These are phyloP conservation scores for Steinernema scapterisci DNA, from an alignment of 2,888 invertebrate genomes.

Conservation along the genomic window DNA sequence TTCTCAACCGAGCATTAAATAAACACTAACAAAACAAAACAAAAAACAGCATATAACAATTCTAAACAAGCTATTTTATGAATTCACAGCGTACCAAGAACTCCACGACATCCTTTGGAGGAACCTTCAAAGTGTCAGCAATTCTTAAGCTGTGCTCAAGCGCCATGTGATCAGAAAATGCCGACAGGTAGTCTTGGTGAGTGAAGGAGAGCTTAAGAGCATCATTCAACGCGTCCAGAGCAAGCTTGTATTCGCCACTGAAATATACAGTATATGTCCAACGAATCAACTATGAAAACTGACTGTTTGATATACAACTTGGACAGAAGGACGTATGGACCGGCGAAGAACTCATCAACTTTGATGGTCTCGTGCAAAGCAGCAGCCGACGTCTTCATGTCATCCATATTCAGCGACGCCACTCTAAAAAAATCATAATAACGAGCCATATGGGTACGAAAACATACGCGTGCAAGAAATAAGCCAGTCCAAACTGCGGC, in stretches of 20 bases:
- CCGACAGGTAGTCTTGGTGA: no score
- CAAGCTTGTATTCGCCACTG: not conserved
- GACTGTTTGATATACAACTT: not conserved
- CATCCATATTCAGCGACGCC: no score
- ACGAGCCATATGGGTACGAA: not conserved
- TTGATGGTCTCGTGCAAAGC: not conserved
- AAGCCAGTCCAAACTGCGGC: not conserved
- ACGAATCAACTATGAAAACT: not conserved
- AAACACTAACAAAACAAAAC: not conserved
- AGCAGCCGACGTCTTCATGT: no score
- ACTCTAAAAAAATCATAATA: not conserved
- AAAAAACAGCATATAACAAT: no score
- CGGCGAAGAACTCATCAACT: not conserved
- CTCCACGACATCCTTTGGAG: no score
- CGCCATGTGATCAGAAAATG: no score
- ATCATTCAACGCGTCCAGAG: no score
- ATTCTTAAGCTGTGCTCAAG: no score
- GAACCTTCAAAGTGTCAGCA: no score
- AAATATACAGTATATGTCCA: not conserved
- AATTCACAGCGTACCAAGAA: no score
- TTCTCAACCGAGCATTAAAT: not conserved
- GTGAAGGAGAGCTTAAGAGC: no score
- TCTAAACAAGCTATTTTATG: no score
- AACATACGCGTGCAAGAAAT: conserved; percentile 6
- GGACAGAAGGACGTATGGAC: not conserved